Base-by-base conservation (phyloP, 1,140 invertebrate species). In the Panagrolaimus sp. region DNA sequence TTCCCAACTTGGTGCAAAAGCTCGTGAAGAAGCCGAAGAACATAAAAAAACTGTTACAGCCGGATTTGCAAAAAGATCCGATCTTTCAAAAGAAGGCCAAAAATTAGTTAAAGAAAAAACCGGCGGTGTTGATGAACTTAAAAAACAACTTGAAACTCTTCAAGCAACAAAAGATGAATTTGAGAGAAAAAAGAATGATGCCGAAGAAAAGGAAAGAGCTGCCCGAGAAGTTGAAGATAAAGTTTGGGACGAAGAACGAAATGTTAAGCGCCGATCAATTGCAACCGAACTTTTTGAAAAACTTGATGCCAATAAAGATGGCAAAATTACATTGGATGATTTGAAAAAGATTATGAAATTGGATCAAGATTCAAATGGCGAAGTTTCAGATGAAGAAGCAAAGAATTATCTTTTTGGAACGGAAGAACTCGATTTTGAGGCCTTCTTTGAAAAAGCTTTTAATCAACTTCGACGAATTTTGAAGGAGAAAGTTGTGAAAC, bases 331-430 rank as follows among this genome's bases (percentile, higher is more conserved):
- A 7, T 88, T 89, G 72, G 85, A 86, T 44, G 89, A 88, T 48
- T 92, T 96, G 87, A 58, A 58, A 94, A 96, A 85, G 1, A 10
- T 58, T 28, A 21, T 28, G 0, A n/a, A n/a, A 2, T n/a, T 58
- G 4, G 52, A 93, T 9, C 86, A 88, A 68, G 91, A 93, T 58
- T 88, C 89, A 48, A 89, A 91, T 66, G 92, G 93, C 8, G 87
- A 88, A 68, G 91, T 93, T 58, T 88, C 89, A 48, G 89, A 91
- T 65, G 92, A 95, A 77, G 91, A 95, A 84, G 89, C 90, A 5
- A 88, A 90, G 82, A 87, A 83, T 74, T 83, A 85, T 73, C 66
- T 85, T 43, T 83, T 84, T 68, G 83, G 82, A 14, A 71, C 63
- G 12, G 82, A 83, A 7, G 72, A 82, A 55, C 78, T 81, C 7